phyloP scores from a whole-genome alignment of 2,113 vertebrate species.

The Pan troglodytes region NHGRI_mPanTro3-v2.1_pri NC_072407.2:42489001-42489500 shows the following conservation, averaged over 20 bases:
- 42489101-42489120: too few species aligned
- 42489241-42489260: not conserved
- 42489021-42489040: not conserved
- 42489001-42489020: not conserved
- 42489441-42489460: not conserved
- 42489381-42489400: not conserved
- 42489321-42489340: not conserved
- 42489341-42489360: not conserved
- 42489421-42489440: not conserved
- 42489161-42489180: too few species aligned
- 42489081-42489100: too few species aligned
- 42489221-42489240: not conserved
- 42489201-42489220: not conserved
- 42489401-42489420: not conserved
- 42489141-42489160: too few species aligned
- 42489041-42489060: not conserved
- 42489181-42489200: too few species aligned
- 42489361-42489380: not conserved
- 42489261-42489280: not conserved
- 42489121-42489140: too few species aligned
- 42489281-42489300: not conserved
- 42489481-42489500: not conserved
- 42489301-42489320: not conserved
- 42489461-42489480: not conserved
- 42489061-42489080: too few species aligned